These are phyloP conservation scores for Sinelater perroti DNA, from an alignment of 2,888 invertebrate genomes.

Conservation along the genomic window DNA sequence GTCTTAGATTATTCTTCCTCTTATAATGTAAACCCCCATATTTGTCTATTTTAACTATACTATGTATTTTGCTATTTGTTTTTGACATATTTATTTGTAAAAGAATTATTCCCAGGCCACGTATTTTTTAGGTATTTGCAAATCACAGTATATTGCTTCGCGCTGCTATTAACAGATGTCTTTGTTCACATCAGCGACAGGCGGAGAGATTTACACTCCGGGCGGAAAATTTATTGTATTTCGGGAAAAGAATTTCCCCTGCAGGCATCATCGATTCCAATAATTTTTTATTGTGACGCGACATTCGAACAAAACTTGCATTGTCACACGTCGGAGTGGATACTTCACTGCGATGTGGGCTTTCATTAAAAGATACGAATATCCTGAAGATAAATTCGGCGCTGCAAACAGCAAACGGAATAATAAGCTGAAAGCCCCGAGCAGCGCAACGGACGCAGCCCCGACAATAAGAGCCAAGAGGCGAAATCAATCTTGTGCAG, in stretches of 20 bases:
- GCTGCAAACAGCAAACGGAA: slow-evolving; percentile 9
- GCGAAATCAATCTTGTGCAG: slow-evolving; percentile 6
- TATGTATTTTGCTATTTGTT: too few species aligned
- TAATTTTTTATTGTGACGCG: slow-evolving; percentile 11
- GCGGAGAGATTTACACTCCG: slow-evolving; percentile 2
- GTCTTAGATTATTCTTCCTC: too few species aligned
- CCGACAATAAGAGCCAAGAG: not conserved
- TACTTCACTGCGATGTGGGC: not conserved
- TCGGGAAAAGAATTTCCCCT: not conserved
- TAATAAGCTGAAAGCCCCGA: slow-evolving; percentile 5
- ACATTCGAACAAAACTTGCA: slow-evolving; percentile 7
- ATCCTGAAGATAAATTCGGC: slow-evolving; percentile 2
- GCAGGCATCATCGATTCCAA: slow-evolving; percentile 1
- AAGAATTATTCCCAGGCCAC: too few species aligned
- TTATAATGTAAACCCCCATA: too few species aligned
- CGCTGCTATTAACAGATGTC: too few species aligned
- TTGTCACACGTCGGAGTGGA: slow-evolving; percentile 4
- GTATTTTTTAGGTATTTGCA: too few species aligned
- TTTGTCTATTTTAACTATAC: too few species aligned
- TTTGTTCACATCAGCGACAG: not conserved
- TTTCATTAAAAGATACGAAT: slow-evolving; percentile 8
- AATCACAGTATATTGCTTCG: too few species aligned
- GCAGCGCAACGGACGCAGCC: slow-evolving; percentile 1
- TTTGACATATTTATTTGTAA: too few species aligned
- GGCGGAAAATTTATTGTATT: not conserved